A percentile compares a stretch with the other conserved stretches of the same genome.
phyloP scores from a whole-genome alignment of 2,888 invertebrate species.

The Xiphydria camelus region DNA sequence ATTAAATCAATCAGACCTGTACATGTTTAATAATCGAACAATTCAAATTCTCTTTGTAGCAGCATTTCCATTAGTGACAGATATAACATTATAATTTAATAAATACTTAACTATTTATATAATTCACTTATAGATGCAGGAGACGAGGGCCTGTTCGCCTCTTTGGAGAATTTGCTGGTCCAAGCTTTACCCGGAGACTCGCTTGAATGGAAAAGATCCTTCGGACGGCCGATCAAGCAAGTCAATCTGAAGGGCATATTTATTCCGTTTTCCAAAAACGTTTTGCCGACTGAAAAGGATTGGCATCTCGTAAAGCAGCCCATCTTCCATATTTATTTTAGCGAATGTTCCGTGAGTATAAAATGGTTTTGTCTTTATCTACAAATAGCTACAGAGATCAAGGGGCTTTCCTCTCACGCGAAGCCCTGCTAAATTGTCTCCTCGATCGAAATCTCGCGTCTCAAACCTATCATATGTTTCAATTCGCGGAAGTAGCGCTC shows the following conservation, averaged over 20 bases:
- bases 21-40: too few species aligned
- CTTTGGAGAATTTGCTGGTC: conserved; percentile 76
- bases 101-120: neutral
- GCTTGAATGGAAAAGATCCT: conserved; percentile 90
- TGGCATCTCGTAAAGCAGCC: conserved; percentile 85
- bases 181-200: conserved; percentile 84
- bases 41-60: too few species aligned
- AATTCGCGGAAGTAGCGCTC: too few species aligned
- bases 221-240: conserved; percentile 82
- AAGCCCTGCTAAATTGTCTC: too few species aligned
- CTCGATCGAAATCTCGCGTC: too few species aligned
- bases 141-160: conserved; percentile 81
- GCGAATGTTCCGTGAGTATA: conserved; percentile 83
- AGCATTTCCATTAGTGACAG: too few species aligned
- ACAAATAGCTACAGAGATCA: too few species aligned
- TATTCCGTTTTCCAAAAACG: conserved; percentile 75
- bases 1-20: too few species aligned
- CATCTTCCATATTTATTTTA: conserved; percentile 93
- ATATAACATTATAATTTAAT: too few species aligned
- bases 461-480: too few species aligned
- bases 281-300: conserved; percentile 72
- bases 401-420: too few species aligned
- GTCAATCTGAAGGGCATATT: conserved; percentile 83
- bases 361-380: neutral
- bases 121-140: conserved; percentile 71